These are phyloP conservation scores for Bothrops jararaca DNA, from an alignment of 2,113 vertebrate genomes.

Conservation along the genomic window DNA sequence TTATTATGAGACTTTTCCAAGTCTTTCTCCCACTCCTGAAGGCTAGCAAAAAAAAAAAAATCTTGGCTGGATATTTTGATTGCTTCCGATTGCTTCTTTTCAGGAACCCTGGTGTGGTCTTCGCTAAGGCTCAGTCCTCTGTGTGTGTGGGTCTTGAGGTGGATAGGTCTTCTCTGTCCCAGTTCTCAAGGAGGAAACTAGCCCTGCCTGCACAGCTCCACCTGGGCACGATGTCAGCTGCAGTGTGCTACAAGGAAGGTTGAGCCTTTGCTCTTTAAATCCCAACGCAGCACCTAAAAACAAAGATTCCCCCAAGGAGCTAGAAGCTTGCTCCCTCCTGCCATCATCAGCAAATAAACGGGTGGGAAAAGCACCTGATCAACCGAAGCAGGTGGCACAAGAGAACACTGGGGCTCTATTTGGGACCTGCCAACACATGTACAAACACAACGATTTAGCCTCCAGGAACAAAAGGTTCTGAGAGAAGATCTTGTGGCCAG, in stretches of 20 bases:
- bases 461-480: not conserved
- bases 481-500: not conserved
- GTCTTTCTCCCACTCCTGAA: not conserved
- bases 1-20: rapidly evolving
- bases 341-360: not conserved
- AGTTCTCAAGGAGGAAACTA: not conserved
- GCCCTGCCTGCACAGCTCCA: slow-evolving; percentile 19
- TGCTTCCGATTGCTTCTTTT: not conserved
- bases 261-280: slow-evolving; percentile 20
- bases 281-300: slow-evolving; percentile 6
- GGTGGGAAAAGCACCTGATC: not conserved
- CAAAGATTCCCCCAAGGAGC: not conserved
- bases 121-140: slow-evolving; percentile 2
- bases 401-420: not conserved
- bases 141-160: not conserved
- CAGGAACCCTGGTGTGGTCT: not conserved
- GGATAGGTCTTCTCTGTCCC: slow-evolving; percentile 29
- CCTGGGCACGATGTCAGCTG: slow-evolving; percentile 32
- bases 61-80: not conserved
- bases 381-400: not conserved
- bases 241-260: not conserved
- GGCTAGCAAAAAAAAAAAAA: not conserved
- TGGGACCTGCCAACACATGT: not conserved
- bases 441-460: not conserved
- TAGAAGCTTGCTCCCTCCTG: not conserved